A percentile compares a stretch with the other conserved stretches of the same genome.
Conservation (phyloP, 2,888 invertebrate species). For the Phytoseiulus persimilis region DNA sequence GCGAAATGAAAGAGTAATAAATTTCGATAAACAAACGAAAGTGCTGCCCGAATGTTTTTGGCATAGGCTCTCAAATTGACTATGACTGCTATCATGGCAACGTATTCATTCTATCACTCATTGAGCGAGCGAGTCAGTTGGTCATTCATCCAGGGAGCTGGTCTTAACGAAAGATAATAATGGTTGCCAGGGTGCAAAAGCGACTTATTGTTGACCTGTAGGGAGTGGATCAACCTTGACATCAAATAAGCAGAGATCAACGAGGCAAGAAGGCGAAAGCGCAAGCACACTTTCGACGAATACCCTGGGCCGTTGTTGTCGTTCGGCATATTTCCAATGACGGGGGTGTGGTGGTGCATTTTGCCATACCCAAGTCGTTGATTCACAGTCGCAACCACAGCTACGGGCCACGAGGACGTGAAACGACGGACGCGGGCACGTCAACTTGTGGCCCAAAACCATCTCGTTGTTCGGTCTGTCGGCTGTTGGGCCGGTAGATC, state of each 20-base stretch:
- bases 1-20: too few relatives aligned
- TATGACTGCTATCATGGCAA: background rate
- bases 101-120: background rate
- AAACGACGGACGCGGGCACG: background rate
- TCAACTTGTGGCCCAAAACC: background rate
- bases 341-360: background rate
- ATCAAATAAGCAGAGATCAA: background rate
- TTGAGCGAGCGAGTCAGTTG: background rate
- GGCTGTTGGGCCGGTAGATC: background rate
- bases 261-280: background rate
- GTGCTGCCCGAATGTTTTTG: too few relatives aligned
- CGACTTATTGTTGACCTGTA: background rate
- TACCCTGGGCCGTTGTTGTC: background rate
- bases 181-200: background rate
- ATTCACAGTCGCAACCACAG: background rate
- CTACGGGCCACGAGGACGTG: background rate
- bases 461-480: background rate
- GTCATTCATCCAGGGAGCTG: background rate
- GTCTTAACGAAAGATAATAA: background rate
- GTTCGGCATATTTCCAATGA: background rate
- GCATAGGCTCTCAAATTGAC: too few relatives aligned
- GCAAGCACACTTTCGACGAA: background rate
- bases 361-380: background rate
- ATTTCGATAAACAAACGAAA: too few relatives aligned
- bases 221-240: slow-evolving; percentile 5